Base-by-base conservation (phyloP, 2,888 invertebrate species). In the Omphaloscelis lunosa region DNA sequence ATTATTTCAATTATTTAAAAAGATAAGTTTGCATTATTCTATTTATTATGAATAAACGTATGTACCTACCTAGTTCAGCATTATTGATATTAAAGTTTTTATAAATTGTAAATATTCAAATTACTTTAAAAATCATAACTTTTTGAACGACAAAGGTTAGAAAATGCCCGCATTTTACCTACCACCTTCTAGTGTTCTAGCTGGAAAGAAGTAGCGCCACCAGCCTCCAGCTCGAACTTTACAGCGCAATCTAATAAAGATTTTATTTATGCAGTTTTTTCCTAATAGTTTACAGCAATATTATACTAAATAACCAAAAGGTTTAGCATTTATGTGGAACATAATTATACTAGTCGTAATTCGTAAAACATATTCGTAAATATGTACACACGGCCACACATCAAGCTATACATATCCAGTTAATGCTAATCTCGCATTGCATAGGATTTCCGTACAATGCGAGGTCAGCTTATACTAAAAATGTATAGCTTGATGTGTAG, bases 241-340 rank as follows among this genome's bases (percentile, higher is more conserved):
- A 45, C 68, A 45, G 15, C 29, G 23, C 29, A 17, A 27, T 4
- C 7, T 23, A 41, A 8, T 53, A 7, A 8, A 17, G 4, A 12
- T n/a, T 12, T 29, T 41, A 29, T 17, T 29, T 27, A 39, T 11
- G 56, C 39, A 6, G 23, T 12, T 29, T 61, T 61, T 29, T 20
- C 29, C 2, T 4, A 29, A 20, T 17, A 1, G 17, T 51, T 61
- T 29, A 41, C 92, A 17, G 17, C 7, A 51, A 9, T 27, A 34
- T n/a, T 48, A 34, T 45, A 20, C 6, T 5, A 51, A 20, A 59
- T 59, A 15, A 59, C 20, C 39, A 48, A 75, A 65, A 75, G 27
- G 39, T 51, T n/a, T n/a, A 72, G 8, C 48, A 29, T 51, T 41
- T 15, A 29, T 41, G 12, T 23, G 6, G 29, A 39, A 51, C 9